Conservation (phyloP, 2,113 vertebrate species). For the Zingel zingel region DNA sequence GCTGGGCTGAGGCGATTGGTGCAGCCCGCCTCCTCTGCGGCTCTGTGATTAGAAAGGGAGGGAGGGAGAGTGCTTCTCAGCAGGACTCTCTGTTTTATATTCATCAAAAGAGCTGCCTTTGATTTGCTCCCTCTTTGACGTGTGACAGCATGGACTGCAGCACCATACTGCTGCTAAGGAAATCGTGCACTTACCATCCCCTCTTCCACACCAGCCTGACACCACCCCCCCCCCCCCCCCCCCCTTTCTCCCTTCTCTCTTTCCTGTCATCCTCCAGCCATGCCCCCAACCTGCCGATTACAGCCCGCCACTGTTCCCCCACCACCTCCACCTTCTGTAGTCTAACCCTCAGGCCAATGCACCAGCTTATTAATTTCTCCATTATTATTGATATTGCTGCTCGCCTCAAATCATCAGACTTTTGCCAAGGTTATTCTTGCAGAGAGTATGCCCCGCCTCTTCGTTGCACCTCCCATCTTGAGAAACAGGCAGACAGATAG, state of each 20-base stretch:
- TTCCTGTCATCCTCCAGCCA: constrained; percentile 35
- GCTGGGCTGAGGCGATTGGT: constrained; percentile 73
- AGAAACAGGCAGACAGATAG: constrained; percentile 55
- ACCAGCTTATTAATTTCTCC: constrained; percentile 83
- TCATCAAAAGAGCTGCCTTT: constrained; percentile 89
- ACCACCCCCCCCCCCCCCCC: constrained; percentile 45
- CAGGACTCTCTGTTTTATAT: constrained; percentile 88
- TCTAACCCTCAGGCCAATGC: constrained; percentile 72
- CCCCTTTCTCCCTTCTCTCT: constrained; percentile 46
- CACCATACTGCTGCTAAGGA: constrained; percentile 80
- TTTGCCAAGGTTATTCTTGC: constrained; percentile 82
- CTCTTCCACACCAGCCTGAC: constrained; percentile 43
- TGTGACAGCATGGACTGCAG: constrained; percentile 83
- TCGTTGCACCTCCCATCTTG: constrained; percentile 53
- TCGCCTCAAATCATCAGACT: constrained; percentile 79
- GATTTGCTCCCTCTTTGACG: constrained; percentile 87
- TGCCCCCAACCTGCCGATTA: constrained; percentile 37
- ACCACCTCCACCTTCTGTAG: constrained; percentile 48
- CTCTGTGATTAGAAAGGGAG: constrained; percentile 86
- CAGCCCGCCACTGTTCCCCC: constrained; percentile 29
- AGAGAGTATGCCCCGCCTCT: constrained; percentile 57
- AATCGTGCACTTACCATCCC: constrained; percentile 81
- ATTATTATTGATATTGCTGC: constrained; percentile 84
- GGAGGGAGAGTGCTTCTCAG: constrained; percentile 86
- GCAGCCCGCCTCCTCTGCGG: constrained; percentile 78